A percentile compares a stretch with the other conserved stretches of the same genome.
Conservation (phyloP, 2,113 vertebrate genomes). For the Tor tambroides region DNA sequence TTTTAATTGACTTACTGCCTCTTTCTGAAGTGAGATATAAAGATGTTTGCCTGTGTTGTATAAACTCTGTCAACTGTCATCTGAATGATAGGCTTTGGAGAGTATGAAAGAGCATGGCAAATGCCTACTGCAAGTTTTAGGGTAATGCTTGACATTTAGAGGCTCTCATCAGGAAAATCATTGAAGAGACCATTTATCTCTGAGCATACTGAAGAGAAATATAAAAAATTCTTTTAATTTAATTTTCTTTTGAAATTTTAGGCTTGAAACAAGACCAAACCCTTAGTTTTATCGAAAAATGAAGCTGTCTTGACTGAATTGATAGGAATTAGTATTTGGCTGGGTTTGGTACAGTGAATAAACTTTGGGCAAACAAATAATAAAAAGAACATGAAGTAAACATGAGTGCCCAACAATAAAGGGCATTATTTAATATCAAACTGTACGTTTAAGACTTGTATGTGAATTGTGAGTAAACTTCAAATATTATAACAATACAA, state of each 20-base stretch:
- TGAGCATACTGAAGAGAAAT: neutral
- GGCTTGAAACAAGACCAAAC: slow-evolving; percentile 8
- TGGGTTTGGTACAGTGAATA: neutral
- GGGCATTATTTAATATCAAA: neutral
- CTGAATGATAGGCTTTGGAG: slow-evolving; percentile 22
- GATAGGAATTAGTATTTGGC: neutral
- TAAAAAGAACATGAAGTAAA: neutral
- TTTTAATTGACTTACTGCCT: slow-evolving; percentile 29
- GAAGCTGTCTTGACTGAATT: neutral
- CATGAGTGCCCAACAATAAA: neutral
- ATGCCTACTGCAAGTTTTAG: slow-evolving; percentile 19
- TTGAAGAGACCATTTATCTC: neutral
- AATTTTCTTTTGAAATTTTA: slow-evolving; percentile 19
- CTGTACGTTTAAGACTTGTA: neutral
- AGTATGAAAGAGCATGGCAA: slow-evolving; percentile 36
- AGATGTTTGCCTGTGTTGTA: neutral
- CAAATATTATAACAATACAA: neutral
- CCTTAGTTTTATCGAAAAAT: neutral
- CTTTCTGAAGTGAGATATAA: neutral
- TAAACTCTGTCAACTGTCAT: neutral
- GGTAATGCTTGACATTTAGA: slow-evolving; percentile 26
- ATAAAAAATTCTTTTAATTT: neutral
- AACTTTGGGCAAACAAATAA: neutral
- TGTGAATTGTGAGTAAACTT: neutral
- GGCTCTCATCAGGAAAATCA: slow-evolving; percentile 6